These are phyloP conservation scores for Berghia stephanieae DNA, from an alignment of 1,140 invertebrate species.

Conservation along the genomic window DNA sequence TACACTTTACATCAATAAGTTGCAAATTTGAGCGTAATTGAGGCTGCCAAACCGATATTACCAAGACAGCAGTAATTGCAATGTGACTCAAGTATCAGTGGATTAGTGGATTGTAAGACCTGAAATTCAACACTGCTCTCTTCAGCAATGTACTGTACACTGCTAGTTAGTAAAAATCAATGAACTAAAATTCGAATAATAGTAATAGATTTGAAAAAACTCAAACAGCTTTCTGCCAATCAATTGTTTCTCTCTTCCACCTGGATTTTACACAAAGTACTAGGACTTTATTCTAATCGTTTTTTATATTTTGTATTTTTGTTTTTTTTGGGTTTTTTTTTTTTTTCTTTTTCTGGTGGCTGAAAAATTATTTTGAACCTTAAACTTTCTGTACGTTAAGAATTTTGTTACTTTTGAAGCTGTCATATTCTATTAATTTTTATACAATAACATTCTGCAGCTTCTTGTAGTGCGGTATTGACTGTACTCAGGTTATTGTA, in stretches of 20 bases:
- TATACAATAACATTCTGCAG: background rate
- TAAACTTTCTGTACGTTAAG: background rate
- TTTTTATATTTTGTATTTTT: background rate
- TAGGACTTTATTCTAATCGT: background rate
- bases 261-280: background rate
- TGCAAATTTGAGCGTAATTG: no score
- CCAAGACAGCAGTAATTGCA: no score
- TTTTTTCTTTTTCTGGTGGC: background rate
- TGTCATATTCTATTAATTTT: background rate
- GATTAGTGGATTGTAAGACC: no score
- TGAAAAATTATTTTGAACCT: background rate
- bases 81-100: no score
- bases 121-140: no score
- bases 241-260: background rate
- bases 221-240: background rate
- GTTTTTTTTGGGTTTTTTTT: background rate
- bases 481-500: background rate
- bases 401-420: background rate
- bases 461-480: background rate
- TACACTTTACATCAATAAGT: no score
- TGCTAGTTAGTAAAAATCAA: no score
- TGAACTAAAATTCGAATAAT: no score
- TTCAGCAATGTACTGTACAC: no score
- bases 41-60: no score
- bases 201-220: background rate